phyloP scores from a whole-genome alignment of 2,113 vertebrate species.

The Climacteris rufus region DNA sequence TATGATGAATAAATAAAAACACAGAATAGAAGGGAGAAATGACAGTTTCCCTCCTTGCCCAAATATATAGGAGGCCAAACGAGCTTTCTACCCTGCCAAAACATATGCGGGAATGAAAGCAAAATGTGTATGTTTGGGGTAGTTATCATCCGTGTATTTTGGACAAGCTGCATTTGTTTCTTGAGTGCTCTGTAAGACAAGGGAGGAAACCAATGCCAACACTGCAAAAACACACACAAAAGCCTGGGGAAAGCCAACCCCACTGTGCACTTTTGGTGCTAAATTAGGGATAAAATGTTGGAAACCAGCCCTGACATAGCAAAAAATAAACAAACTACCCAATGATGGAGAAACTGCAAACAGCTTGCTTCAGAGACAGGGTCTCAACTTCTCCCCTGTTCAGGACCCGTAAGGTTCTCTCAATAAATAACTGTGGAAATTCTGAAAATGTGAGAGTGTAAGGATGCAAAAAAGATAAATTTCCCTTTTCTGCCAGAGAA shows the following conservation, averaged over 20 bases:
- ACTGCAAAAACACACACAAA: neutral
- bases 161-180: conserved; percentile 14
- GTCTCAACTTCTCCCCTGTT: neutral
- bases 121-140: neutral
- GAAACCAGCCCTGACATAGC: neutral
- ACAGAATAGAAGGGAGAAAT: neutral
- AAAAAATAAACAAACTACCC: conserved; percentile 9
- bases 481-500: neutral
- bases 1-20: conserved; percentile 24
- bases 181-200: neutral
- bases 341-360: neutral
- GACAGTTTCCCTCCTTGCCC: neutral
- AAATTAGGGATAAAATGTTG: conserved; percentile 45
- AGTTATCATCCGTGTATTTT: neutral
- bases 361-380: neutral
- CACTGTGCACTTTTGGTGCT: conserved; percentile 23
- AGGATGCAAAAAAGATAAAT: neutral
- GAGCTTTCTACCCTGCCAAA: neutral
- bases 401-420: neutral
- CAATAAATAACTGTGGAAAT: neutral
- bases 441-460: neutral
- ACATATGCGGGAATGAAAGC: neutral
- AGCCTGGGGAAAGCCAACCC: conserved; percentile 2
- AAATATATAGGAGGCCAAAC: neutral
- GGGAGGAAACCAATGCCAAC: neutral